Conservation (phyloP, 2,888 invertebrate genomes). For the Perizoma affinitatum region DNA sequence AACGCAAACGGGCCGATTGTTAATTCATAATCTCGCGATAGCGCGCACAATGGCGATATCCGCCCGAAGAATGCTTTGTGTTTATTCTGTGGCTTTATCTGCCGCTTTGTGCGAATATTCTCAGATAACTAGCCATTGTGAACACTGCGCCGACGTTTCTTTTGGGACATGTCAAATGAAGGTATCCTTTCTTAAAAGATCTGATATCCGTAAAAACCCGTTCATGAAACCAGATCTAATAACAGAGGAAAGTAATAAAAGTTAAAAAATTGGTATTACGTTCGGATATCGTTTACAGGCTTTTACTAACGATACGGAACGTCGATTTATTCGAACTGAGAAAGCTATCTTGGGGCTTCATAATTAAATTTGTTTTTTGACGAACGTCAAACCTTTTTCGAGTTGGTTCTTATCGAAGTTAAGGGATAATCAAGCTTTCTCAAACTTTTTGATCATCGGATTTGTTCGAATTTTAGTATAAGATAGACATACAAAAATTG, state of each 20-base stretch:
- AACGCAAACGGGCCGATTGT: conserved; percentile 19
- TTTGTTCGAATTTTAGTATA: too few relatives aligned
- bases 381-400: too few relatives aligned
- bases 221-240: not conserved
- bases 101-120: conserved; percentile 23
- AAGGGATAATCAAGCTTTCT: too few relatives aligned
- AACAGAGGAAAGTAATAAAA: not conserved
- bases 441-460: too few relatives aligned
- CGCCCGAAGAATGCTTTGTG: conserved; percentile 28
- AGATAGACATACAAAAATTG: too few relatives aligned
- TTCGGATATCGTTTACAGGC: not conserved
- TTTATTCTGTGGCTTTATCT: conserved; percentile 29
- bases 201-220: conserved; percentile 5
- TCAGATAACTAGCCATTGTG: conserved; percentile 24
- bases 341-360: too few relatives aligned
- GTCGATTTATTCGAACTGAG: too few relatives aligned
- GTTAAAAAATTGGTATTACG: not conserved
- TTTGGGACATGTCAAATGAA: not conserved
- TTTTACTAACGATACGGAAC: too few relatives aligned
- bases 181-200: conserved; percentile 12
- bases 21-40: conserved; percentile 34
- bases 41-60: conserved; percentile 33
- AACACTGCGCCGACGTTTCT: conserved; percentile 6
- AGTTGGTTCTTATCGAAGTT: too few relatives aligned
- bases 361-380: too few relatives aligned